phyloP scores from a whole-genome alignment of 1,140 invertebrate genomes.

The Eupeodes corollae region DNA sequence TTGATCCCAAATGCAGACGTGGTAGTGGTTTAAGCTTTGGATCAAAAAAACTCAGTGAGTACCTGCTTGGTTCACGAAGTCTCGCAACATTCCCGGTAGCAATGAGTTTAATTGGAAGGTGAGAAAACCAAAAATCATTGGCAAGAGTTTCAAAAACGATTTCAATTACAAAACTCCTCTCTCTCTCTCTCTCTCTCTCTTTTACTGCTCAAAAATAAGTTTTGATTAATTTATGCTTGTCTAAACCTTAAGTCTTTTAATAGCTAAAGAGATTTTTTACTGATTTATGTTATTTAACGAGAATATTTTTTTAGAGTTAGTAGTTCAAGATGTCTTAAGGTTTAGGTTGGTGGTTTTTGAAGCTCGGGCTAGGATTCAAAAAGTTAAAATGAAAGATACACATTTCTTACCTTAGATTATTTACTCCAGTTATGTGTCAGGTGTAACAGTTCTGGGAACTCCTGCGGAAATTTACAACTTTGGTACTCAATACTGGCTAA shows the following conservation, averaged over 20 bases:
- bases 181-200: no score
- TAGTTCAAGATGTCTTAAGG: constrained; percentile 1
- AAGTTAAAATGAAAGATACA: constrained; percentile 3
- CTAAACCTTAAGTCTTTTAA: no score
- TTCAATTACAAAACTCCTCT: no score
- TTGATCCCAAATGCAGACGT: no score
- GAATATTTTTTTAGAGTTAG: background rate
- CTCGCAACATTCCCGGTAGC: constrained; percentile 67
- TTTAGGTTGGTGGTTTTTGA: background rate
- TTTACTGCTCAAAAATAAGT: no score
- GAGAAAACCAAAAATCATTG: constrained; percentile 14
- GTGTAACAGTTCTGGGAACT: constrained; percentile 77
- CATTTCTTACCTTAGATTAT: constrained; percentile 10
- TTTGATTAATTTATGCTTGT: no score
- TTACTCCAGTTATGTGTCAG: constrained; percentile 65
- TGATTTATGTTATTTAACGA: no score
- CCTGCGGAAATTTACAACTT: constrained; percentile 80
- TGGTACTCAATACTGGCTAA: constrained; percentile 70
- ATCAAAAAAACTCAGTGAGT: constrained; percentile 47
- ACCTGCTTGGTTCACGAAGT: constrained; percentile 58
- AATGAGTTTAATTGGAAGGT: constrained; percentile 74
- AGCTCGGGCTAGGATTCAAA: background rate
- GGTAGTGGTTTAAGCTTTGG: constrained; percentile 14
- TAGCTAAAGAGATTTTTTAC: no score
- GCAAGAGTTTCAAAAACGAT: background rate